Percentiles rank a stretch among this genome's conserved stretches.
These are phyloP conservation scores for Portevinia maculata DNA, from an alignment of 2,888 invertebrate genomes.

Conservation along the genomic window DNA sequence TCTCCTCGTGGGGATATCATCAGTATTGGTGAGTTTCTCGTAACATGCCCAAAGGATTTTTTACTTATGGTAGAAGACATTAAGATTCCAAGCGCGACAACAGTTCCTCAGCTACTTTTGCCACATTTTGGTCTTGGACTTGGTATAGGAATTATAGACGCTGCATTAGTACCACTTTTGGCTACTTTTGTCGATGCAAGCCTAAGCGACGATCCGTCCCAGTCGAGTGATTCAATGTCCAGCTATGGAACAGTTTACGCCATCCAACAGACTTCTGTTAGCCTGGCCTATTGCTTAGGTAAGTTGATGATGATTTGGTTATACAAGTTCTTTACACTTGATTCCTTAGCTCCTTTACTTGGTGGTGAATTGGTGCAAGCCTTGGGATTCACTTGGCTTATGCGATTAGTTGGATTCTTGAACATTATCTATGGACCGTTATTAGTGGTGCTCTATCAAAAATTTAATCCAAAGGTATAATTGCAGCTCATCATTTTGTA, in stretches of 20 bases:
- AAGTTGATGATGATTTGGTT: slow-evolving; percentile 72
- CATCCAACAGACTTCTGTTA: slow-evolving; percentile 91
- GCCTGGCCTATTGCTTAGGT: slow-evolving; percentile 91
- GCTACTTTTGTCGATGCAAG: slow-evolving; percentile 88
- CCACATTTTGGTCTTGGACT: slow-evolving; percentile 92
- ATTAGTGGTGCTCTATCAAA: slow-evolving; percentile 82
- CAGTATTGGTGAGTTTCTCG: slow-evolving; percentile 84
- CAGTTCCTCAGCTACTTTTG: slow-evolving; percentile 86
- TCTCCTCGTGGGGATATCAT: slow-evolving; percentile 86
- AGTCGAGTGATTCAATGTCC: slow-evolving; percentile 79
- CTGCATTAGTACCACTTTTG: slow-evolving; percentile 90
- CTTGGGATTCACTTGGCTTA: slow-evolving; percentile 89
- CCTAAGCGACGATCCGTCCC: slow-evolving; percentile 79
- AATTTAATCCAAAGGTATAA: slow-evolving; percentile 80
- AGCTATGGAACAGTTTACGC: slow-evolving; percentile 92
- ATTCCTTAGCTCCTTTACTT: slow-evolving; percentile 86
- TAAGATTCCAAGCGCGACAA: slow-evolving; percentile 86
- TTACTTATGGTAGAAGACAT: background rate
- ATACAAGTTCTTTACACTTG: background rate
- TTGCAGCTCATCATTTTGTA: background rate
- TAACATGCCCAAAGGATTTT: background rate
- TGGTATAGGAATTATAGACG: slow-evolving; percentile 91
- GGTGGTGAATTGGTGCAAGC: slow-evolving; percentile 88
- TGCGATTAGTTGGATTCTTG: slow-evolving; percentile 87
- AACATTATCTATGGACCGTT: slow-evolving; percentile 89